phyloP scores from a whole-genome alignment of 2,797 vertebrate species.

The Phalloptychus januarius region DNA sequence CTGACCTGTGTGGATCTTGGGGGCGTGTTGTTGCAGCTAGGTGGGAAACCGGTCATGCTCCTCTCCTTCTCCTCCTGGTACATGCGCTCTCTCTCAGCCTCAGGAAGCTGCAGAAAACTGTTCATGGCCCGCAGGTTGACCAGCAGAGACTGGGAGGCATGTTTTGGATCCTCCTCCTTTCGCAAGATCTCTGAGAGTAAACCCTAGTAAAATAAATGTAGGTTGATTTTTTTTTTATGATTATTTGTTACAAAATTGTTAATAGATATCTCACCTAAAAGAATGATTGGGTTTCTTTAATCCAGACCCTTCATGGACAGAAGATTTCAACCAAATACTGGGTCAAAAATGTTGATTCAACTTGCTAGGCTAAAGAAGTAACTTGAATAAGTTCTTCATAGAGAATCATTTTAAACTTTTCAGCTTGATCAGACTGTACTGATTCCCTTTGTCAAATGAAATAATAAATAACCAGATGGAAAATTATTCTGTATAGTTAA shows the following conservation, averaged over 20 bases:
- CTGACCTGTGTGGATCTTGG: conserved; percentile 89
- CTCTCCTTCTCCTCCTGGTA: conserved; percentile 95
- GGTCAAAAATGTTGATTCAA: background rate
- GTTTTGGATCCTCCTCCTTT: conserved; percentile 95
- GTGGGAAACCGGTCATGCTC: conserved; percentile 88
- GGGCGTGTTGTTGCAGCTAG: conserved; percentile 88
- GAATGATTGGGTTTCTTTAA: background rate
- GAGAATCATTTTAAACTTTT: background rate
- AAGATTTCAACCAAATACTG: background rate
- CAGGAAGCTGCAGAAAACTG: conserved; percentile 91
- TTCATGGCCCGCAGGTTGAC: conserved; percentile 96
- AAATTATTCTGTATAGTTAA: background rate
- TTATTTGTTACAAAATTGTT: background rate
- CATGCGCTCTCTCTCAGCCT: conserved; percentile 92
- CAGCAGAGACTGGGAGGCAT: conserved; percentile 92
- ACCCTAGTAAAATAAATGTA: conserved; percentile 76
- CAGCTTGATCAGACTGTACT: background rate
- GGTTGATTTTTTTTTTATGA: background rate
- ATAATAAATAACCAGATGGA: background rate
- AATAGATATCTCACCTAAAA: background rate
- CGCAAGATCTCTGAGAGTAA: conserved; percentile 95
- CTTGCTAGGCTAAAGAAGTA: too few relatives aligned
- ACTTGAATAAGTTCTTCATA: background rate
- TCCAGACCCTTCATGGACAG: background rate
- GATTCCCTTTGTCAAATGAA: background rate